These are phyloP conservation scores for Pogonomyrmex barbatus DNA, from an alignment of 1,140 invertebrate genomes.

Conservation along the genomic window DNA sequence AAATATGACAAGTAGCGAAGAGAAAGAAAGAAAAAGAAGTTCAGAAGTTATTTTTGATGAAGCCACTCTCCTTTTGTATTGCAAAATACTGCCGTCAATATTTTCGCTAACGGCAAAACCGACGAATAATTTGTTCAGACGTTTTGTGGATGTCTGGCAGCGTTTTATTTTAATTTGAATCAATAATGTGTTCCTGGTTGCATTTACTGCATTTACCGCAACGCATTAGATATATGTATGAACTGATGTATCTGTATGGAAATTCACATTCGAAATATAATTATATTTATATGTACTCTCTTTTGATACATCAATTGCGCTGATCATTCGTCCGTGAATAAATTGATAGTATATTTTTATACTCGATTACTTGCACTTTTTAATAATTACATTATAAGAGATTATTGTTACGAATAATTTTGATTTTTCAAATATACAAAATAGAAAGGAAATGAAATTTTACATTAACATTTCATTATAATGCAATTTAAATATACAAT, in stretches of 20 bases:
- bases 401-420: neutral
- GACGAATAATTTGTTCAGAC: slow-evolving; percentile 33
- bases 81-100: slow-evolving; percentile 6
- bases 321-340: neutral
- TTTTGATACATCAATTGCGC: neutral
- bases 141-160: neutral
- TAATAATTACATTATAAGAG: neutral
- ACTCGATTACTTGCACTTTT: neutral
- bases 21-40: no score
- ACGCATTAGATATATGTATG: neutral
- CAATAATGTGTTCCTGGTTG: neutral
- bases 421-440: neutral
- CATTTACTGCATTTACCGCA: neutral
- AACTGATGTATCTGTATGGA: neutral
- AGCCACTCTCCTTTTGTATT: neutral
- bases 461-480: neutral
- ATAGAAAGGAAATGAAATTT: neutral
- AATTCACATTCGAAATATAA: slow-evolving; percentile 7
- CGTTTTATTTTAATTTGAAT: slow-evolving; percentile 34
- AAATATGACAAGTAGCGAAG: neutral
- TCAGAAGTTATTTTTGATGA: neutral
- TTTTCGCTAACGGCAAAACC: slow-evolving; percentile 10
- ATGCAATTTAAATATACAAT: slow-evolving; percentile 11
- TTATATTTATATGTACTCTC: neutral
- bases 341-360: neutral